phyloP scores from a whole-genome alignment of 1,140 invertebrate species.

The Atta colombica region DNA sequence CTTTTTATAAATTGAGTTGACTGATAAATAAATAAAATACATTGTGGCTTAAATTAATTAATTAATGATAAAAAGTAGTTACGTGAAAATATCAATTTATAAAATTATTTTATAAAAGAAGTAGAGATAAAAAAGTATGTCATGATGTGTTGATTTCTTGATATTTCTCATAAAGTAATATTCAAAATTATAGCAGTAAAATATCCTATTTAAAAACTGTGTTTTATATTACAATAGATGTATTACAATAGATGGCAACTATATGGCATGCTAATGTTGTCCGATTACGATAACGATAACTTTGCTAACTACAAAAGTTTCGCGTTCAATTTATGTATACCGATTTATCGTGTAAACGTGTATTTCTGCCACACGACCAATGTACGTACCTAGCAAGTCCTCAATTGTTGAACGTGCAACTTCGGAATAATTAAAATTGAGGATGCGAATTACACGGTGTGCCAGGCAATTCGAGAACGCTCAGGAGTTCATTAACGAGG shows the following conservation, averaged over 20 bases:
- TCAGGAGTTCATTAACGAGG: conserved; percentile 66
- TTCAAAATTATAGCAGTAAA: not conserved
- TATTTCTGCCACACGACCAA: conserved; percentile 21
- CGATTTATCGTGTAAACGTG: conserved; percentile 32
- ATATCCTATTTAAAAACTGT: not conserved
- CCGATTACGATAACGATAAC: conserved; percentile 22
- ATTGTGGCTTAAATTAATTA: not conserved
- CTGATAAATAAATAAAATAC: not conserved
- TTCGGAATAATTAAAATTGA: conserved; percentile 73
- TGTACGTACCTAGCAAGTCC: not conserved
- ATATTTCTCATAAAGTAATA: not conserved
- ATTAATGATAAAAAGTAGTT: not conserved
- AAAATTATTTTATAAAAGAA: conserved; percentile 10
- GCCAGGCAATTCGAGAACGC: conserved; percentile 65
- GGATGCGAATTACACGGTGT: conserved; percentile 65
- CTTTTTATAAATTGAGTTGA: not conserved
- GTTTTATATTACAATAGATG: not conserved
- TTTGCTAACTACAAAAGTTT: not conserved
- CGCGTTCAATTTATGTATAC: not conserved
- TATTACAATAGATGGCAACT: not conserved
- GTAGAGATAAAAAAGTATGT: not conserved
- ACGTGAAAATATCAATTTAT: not conserved
- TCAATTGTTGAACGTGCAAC: conserved; percentile 53
- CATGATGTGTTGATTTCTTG: not conserved
- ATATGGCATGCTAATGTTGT: not conserved